phyloP scores from a whole-genome alignment of 2,113 vertebrate species.

The Chrysemys picta region DNA sequence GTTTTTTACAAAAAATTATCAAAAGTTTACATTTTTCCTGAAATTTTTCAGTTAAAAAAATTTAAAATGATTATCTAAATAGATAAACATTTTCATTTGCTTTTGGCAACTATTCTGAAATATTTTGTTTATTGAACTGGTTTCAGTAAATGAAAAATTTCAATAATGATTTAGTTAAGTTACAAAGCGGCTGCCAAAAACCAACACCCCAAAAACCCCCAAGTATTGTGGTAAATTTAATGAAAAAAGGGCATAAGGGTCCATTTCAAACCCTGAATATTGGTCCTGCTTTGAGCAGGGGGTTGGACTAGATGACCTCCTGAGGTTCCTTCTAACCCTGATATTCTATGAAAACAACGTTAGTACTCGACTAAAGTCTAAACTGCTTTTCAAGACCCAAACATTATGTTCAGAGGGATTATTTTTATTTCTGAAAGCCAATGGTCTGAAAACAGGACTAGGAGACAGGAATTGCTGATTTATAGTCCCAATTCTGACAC shows the following conservation, averaged over 20 bases:
- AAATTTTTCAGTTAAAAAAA: neutral
- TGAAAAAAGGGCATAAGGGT: rapidly evolving
- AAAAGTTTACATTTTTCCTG: neutral
- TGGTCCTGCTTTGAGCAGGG: neutral
- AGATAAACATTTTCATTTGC: neutral
- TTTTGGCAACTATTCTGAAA: neutral
- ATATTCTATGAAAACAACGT: neutral
- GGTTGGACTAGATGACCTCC: no score
- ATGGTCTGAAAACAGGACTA: neutral
- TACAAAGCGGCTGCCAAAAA: neutral
- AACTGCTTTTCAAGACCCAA: neutral
- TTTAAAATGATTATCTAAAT: neutral
- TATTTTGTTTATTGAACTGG: neutral
- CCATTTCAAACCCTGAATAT: neutral
- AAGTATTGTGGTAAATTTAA: neutral
- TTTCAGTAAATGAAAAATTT: neutral
- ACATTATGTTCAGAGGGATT: neutral
- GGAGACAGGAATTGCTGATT: neutral
- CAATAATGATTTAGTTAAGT: neutral
- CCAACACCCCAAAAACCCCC: no score
- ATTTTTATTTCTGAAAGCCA: neutral
- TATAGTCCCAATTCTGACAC: neutral
- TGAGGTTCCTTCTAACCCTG: no score
- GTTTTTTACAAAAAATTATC: neutral
- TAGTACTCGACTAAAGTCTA: neutral